Base-by-base conservation (phyloP, 2,113 vertebrate genomes). In the Protobothrops flavoviridis region DNA sequence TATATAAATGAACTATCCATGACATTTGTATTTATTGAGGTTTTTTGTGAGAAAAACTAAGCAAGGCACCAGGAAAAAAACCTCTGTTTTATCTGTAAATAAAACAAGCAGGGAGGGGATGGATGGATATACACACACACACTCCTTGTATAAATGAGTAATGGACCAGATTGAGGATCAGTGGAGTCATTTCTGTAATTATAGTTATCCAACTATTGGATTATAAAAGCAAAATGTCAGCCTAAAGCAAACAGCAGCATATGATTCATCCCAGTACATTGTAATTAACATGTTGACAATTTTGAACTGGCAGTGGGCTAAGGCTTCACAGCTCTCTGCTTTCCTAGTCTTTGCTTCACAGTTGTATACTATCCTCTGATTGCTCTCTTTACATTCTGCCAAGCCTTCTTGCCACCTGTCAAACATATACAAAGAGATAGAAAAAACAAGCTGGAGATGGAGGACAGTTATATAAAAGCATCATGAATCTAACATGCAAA, bases 251-350 rank as follows among this genome's bases (percentile, higher is more conserved):
- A 59, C 43, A 93, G 53, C 87, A 89, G 87, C 48, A 26, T 21
- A 90, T 90, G 53, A 93, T 24, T 93, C 92, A 93, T 85, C 17
- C 88, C 43, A 9, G 48, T n/a, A 85, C 24, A 59, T 87, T 50
- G 39, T 85, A 89, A 90, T 93, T 89, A 90, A 55, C 29, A 59
- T 59, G 88, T 85, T 85, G 92, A 85, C 24, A 85, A 90, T 90
- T 86, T 86, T 59, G 7, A 86, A 59, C 64, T 50, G 20, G 43
- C 85, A 50, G 50, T 93, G 74, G 33, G 92, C 74, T 20, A 39
- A 48, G 56, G 74, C 81, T 39, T 15, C 2, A 39, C n/a, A 85
- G 26, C 39, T 6, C 43, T 1, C 23, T 81, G n/a, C 20, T 24
- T 13, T 50, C 74, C 45, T n/a, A 13, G 33, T 24, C 45, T 85